phyloP scores from a whole-genome alignment of 2,888 invertebrate genomes.

The Willowsia nigromaculata region DNA sequence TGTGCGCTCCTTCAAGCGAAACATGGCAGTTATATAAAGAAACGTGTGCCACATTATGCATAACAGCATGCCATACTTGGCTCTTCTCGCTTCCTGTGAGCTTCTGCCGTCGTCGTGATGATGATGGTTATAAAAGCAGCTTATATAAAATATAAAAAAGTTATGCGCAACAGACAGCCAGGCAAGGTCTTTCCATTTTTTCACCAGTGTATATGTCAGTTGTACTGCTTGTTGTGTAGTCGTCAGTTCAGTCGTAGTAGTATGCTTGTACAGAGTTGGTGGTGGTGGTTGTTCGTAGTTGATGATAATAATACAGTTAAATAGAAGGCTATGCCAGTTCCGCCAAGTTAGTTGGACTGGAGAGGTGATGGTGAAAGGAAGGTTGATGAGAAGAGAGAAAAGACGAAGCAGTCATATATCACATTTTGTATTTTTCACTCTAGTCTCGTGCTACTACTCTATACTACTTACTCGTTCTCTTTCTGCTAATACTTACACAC shows the following conservation, averaged over 20 bases:
- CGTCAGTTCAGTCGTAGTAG: neutral
- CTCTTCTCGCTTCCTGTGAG: slow-evolving; percentile 6
- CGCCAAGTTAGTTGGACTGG: slow-evolving; percentile 37
- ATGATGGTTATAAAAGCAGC: neutral
- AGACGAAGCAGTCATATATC: neutral
- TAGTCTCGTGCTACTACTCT: slow-evolving; percentile 18
- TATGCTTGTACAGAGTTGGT: neutral
- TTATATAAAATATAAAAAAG: neutral
- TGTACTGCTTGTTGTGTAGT: neutral
- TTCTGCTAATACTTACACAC: neutral
- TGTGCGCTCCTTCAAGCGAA: slow-evolving; percentile 5
- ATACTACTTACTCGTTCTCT: neutral
- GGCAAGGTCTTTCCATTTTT: slow-evolving; percentile 52
- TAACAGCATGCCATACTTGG: neutral
- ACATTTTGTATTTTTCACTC: neutral
- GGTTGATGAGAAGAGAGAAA: neutral
- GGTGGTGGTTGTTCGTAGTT: no score
- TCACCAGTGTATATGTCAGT: neutral
- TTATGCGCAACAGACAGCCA: slow-evolving; percentile 40
- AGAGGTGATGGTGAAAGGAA: slow-evolving; percentile 44
- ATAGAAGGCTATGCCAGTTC: slow-evolving; percentile 32
- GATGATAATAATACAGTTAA: slow-evolving; percentile 6
- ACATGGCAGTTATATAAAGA: slow-evolving; percentile 10
- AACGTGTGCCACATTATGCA: neutral
- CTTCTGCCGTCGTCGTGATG: neutral